Evolutionary conservation across 2,797 vertebrate genomes (phyloP).

Genomic region (Dipus sagitta): DNA sequence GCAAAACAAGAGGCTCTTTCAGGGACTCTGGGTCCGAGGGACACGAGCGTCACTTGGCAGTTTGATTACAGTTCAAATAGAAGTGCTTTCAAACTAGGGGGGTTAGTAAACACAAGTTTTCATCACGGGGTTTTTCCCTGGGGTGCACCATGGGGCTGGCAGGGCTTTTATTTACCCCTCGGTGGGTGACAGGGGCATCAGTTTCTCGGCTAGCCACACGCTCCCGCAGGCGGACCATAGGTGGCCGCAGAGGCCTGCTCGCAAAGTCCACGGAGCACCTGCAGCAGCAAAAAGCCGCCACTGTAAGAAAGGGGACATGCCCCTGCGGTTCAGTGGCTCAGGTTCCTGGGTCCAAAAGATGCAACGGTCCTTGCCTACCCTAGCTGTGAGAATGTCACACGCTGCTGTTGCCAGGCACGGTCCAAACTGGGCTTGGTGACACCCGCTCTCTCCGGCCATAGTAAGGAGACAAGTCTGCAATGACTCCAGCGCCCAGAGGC

Average conservation of each 20-base stretch:
- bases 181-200: background rate
- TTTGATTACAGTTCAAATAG: conserved; percentile 73
- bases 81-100: conserved; percentile 55
- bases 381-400: rapidly evolving
- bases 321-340: background rate
- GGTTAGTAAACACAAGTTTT: conserved; percentile 68
- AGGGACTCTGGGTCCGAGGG: conserved; percentile 14
- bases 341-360: background rate
- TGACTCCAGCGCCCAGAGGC: background rate
- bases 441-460: background rate
- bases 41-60: conserved; percentile 42
- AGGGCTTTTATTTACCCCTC: conserved; percentile 25
- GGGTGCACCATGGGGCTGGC: conserved; percentile 56
- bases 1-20: conserved; percentile 84
- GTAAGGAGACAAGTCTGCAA: background rate
- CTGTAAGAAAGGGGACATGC: conserved; percentile 47
- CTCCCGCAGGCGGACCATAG: conserved; percentile 84
- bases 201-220: background rate
- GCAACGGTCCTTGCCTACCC: background rate
- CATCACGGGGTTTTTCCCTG: conserved; percentile 13
- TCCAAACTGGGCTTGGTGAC: background rate
- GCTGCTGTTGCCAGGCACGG: background rate
- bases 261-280: rapidly evolving
- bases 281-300: background rate
- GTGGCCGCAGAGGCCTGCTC: conserved; percentile 90